These are phyloP conservation scores for Trachurus trachurus DNA, from an alignment of 2,797 vertebrate species.

Conservation along the genomic window DNA sequence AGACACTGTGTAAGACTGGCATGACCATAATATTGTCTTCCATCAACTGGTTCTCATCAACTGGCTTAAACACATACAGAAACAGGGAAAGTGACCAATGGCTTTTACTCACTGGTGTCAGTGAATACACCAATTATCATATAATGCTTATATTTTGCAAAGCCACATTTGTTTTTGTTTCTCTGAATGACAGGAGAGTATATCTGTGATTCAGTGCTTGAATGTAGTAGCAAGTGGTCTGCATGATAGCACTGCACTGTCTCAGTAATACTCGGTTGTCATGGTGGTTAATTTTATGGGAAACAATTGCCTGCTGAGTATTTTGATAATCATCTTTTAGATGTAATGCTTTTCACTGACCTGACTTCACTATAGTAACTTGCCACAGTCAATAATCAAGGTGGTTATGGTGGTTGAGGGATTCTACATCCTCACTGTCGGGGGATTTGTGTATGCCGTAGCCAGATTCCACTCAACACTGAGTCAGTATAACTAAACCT, in stretches of 20 bases:
- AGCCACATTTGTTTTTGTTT: too few relatives aligned
- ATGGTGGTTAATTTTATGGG: neutral
- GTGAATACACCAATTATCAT: too few relatives aligned
- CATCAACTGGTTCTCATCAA: neutral
- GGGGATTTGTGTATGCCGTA: constrained; percentile 6
- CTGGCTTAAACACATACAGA: neutral
- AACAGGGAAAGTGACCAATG: neutral
- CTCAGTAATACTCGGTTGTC: neutral
- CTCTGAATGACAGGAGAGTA: neutral
- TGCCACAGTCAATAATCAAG: neutral
- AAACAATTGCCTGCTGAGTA: neutral
- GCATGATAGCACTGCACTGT: neutral
- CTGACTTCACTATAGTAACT: neutral
- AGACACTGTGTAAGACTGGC: neutral
- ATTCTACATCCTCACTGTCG: neutral
- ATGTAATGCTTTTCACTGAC: neutral
- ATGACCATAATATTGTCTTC: neutral
- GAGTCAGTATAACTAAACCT: neutral
- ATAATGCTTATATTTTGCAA: too few relatives aligned
- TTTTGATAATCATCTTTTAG: neutral
- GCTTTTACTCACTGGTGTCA: neutral
- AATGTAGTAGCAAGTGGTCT: neutral
- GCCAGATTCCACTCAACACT: neutral
- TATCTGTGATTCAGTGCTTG: neutral
- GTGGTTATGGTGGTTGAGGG: neutral